These are phyloP conservation scores for Gallinago solitaria DNA, from an alignment of 2,797 vertebrate genomes.

Conservation along the genomic window DNA sequence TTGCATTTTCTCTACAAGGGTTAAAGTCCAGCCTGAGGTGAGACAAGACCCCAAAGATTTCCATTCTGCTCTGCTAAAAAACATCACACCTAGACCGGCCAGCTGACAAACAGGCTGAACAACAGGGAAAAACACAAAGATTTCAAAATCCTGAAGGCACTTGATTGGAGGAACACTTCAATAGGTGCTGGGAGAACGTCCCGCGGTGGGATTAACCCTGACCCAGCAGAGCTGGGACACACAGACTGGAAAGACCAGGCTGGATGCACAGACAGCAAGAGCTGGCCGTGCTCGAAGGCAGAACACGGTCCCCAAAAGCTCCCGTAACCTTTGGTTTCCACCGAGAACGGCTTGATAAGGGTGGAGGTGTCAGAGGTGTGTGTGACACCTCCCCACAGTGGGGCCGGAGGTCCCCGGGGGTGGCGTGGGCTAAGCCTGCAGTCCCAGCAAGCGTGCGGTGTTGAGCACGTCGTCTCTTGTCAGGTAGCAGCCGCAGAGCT, in stretches of 20 bases:
- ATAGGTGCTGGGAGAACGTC: neutral
- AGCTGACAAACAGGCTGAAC: neutral
- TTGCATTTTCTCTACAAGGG: neutral
- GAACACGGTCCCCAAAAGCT: neutral
- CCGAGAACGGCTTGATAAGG: neutral
- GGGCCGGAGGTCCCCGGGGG: neutral
- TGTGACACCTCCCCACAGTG: rapidly evolving
- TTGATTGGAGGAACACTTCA: neutral
- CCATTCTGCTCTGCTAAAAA: neutral
- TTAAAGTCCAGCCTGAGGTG: neutral
- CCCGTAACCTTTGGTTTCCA: neutral
- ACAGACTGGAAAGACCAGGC: neutral
- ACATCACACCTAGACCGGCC: neutral
- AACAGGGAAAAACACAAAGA: neutral
- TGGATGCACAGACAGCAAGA: neutral
- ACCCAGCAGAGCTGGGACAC: neutral
- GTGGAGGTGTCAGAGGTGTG: constrained; percentile 19
- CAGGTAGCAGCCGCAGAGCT: constrained; percentile 95
- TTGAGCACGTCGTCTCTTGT: constrained; percentile 90
- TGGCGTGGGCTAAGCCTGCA: constrained; percentile 77
- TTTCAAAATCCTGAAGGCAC: constrained; percentile 39
- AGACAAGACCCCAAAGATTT: neutral
- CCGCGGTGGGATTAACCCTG: rapidly evolving
- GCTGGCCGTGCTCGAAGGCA: neutral
- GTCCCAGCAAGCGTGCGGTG: constrained; percentile 84